phyloP scores from a whole-genome alignment of 2,888 invertebrate genomes.

The Caenorhabditis drosophilae region DNA sequence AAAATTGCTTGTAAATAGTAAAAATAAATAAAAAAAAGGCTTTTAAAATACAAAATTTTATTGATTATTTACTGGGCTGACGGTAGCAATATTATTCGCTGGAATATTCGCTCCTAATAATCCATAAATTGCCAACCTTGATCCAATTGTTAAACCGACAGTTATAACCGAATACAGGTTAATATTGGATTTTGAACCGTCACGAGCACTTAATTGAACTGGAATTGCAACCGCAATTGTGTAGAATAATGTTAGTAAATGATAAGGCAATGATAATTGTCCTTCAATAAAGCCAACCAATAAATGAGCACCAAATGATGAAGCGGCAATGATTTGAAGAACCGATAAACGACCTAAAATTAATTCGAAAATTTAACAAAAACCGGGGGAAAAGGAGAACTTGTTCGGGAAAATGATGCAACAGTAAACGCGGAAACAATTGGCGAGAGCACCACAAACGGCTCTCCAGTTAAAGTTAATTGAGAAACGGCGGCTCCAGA shows the following conservation, averaged over 20 bases:
- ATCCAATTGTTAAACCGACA: not conserved
- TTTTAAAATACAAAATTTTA: too few species aligned
- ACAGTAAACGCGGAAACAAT: not conserved
- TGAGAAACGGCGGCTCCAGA: not conserved
- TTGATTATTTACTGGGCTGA: too few species aligned
- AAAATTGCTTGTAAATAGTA: too few species aligned
- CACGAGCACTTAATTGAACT: not conserved
- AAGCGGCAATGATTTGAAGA: not conserved
- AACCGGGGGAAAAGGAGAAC: too few species aligned
- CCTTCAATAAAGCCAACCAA: not conserved
- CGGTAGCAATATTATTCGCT: too few species aligned
- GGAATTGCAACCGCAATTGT: not conserved
- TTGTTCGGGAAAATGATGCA: too few species aligned
- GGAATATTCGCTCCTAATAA: not conserved
- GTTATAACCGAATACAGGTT: too few species aligned
- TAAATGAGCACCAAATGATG: not conserved
- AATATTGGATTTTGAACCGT: too few species aligned
- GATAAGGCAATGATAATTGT: not conserved
- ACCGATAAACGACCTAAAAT: not conserved
- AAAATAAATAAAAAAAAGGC: too few species aligned
- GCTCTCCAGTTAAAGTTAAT: not conserved
- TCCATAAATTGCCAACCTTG: not conserved
- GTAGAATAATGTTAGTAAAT: not conserved
- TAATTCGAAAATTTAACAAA: too few species aligned
- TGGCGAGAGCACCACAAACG: not conserved